A percentile compares a stretch with the other conserved stretches of the same genome.
These are phyloP conservation scores for Alentia gelatinosa DNA, from an alignment of 2,888 invertebrate genomes.

Conservation along the genomic window DNA sequence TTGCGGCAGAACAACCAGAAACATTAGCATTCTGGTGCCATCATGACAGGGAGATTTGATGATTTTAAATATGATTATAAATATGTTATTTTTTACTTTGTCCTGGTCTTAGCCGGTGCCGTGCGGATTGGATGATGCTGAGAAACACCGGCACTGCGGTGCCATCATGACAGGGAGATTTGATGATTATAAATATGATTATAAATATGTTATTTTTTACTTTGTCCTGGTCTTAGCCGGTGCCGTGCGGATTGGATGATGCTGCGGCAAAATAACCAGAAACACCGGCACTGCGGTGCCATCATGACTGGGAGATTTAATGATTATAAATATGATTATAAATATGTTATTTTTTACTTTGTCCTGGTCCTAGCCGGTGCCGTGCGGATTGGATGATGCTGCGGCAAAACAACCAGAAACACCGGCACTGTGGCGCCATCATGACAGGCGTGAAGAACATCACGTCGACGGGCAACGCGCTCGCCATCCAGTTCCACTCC, in stretches of 20 bases:
- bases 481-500: slow-evolving; percentile 64
- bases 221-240: slow-evolving; percentile 38
- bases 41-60: too few relatives aligned
- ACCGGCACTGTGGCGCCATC: slow-evolving; percentile 66
- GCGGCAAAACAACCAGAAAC: slow-evolving; percentile 63
- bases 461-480: slow-evolving; percentile 58
- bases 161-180: slow-evolving; percentile 65
- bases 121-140: slow-evolving; percentile 66
- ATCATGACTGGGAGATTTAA: slow-evolving; percentile 64
- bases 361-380: slow-evolving; percentile 57
- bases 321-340: neutral
- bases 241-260: slow-evolving; percentile 67
- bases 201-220: too few relatives aligned
- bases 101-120: slow-evolving; percentile 58
- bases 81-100: neutral
- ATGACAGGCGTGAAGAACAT: slow-evolving; percentile 63
- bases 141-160: slow-evolving; percentile 65
- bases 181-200: too few relatives aligned
- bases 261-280: slow-evolving; percentile 63
- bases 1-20: too few relatives aligned
- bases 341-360: neutral
- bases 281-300: slow-evolving; percentile 66
- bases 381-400: slow-evolving; percentile 67
- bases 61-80: neutral
- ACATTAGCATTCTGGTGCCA: too few relatives aligned